A percentile compares a stretch with the other conserved stretches of the same genome.
phyloP scores from a whole-genome alignment of 23 tunicate species.

The Diplosoma virens region DNA sequence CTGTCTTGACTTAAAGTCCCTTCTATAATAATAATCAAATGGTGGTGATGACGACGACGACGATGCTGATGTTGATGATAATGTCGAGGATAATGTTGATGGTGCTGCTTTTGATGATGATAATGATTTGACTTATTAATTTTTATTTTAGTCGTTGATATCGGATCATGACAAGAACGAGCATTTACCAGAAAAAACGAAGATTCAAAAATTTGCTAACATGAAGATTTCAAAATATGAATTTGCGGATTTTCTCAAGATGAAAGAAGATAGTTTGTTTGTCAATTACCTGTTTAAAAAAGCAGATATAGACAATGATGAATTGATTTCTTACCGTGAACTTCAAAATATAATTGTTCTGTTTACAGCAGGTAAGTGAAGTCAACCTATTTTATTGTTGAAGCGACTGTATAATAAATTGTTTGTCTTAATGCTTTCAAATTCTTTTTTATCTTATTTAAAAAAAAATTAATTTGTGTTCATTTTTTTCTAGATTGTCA shows the following conservation, averaged over 20 bases:
- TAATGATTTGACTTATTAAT: too few relatives aligned
- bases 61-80: too few relatives aligned
- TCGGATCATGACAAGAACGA: not conserved
- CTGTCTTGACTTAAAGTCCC: too few relatives aligned
- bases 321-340: slow-evolving; percentile 28
- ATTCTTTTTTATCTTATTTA: too few relatives aligned
- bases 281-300: slow-evolving; percentile 23
- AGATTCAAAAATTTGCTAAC: not conserved
- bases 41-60: too few relatives aligned
- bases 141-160: not conserved
- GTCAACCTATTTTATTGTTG: not conserved
- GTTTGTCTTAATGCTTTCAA: too few relatives aligned
- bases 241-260: slow-evolving; percentile 34
- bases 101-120: too few relatives aligned
- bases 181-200: not conserved
- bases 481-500: too few relatives aligned
- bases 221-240: slow-evolving; percentile 27
- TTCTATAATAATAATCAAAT: too few relatives aligned
- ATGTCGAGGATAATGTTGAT: too few relatives aligned
- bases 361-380: slow-evolving; percentile 29
- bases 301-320: slow-evolving; percentile 33
- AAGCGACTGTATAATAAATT: not conserved
- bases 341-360: slow-evolving; percentile 38
- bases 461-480: too few relatives aligned
- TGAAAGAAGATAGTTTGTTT: slow-evolving; percentile 33